These are phyloP conservation scores for Leguminivora glycinivorella DNA, from an alignment of 1,140 invertebrate species.

Conservation along the genomic window DNA sequence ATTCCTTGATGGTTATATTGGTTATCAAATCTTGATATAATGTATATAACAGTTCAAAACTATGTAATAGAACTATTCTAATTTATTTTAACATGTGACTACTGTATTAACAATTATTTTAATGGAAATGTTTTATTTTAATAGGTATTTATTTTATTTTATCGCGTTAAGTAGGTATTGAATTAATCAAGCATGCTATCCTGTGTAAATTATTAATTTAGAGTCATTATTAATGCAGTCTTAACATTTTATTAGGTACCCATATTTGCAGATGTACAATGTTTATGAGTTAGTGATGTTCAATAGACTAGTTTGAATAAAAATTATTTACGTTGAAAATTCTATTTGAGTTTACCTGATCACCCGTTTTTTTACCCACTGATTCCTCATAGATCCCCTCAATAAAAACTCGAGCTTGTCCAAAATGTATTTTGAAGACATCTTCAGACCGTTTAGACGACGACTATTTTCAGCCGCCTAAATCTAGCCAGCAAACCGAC, in stretches of 20 bases:
- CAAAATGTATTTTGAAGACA: too few relatives aligned
- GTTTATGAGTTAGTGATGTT: conserved; percentile 79
- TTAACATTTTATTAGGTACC: conserved; percentile 60
- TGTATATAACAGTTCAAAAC: conserved; percentile 40
- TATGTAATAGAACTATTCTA: conserved; percentile 40
- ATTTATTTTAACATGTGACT: conserved; percentile 60
- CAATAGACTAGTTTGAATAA: conserved; percentile 79
- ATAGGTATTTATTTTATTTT: conserved; percentile 74
- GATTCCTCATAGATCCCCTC: too few relatives aligned
- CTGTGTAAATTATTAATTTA: conserved; percentile 72
- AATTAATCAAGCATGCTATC: conserved; percentile 65
- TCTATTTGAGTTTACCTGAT: conserved; percentile 58
- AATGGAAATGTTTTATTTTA: conserved; percentile 65
- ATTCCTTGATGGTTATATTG: conserved; percentile 23
- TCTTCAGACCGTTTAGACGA: too few relatives aligned
- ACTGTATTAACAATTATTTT: conserved; percentile 65
- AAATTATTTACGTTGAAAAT: conserved; percentile 79
- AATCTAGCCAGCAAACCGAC: too few relatives aligned
- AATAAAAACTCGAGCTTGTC: too few relatives aligned
- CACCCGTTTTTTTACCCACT: background rate
- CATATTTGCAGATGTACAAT: conserved; percentile 79
- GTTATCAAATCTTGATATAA: conserved; percentile 5
- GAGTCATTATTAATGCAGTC: conserved; percentile 51
- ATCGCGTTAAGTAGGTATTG: conserved; percentile 67
- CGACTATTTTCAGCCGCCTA: too few relatives aligned